A percentile compares a stretch with the other conserved stretches of the same genome.
These are phyloP conservation scores for Holothuria glaberrima DNA, from an alignment of 35 echinoderm and acorn worm genomes.

Conservation along the genomic window DNA sequence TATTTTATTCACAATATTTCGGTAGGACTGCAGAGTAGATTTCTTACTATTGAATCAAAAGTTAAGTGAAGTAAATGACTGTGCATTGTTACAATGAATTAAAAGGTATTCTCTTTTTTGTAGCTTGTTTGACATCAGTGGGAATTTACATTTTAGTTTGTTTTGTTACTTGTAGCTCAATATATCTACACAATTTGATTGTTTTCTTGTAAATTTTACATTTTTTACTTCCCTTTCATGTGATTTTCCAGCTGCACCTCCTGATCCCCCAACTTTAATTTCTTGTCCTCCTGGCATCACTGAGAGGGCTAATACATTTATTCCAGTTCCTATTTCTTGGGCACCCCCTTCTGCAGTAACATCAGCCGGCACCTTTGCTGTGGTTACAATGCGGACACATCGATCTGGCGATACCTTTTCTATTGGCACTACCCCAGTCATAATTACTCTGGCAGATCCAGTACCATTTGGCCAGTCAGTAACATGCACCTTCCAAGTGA, in stretches of 20 bases:
- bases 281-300: constrained; percentile 41
- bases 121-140: too few species aligned
- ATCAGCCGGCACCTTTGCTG: background rate
- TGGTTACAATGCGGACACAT: background rate
- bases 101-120: too few species aligned
- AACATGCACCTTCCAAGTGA: constrained; percentile 1
- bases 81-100: too few species aligned
- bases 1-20: too few species aligned
- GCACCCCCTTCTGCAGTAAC: constrained; percentile 12
- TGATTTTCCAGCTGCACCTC: constrained; percentile 4
- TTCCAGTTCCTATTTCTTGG: constrained; percentile 22
- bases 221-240: background rate
- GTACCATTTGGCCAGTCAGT: background rate
- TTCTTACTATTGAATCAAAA: too few species aligned
- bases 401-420: constrained; percentile 18
- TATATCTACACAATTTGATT: too few species aligned
- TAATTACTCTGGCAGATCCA: background rate
- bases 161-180: too few species aligned
- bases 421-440: background rate
- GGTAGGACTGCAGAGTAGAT: too few species aligned
- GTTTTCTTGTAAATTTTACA: too few species aligned
- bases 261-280: constrained; percentile 14
- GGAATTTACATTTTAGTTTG: too few species aligned
- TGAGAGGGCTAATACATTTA: background rate
- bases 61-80: too few species aligned